Conservation (phyloP, 2,797 vertebrate genomes). For the Staurois parvus region DNA sequence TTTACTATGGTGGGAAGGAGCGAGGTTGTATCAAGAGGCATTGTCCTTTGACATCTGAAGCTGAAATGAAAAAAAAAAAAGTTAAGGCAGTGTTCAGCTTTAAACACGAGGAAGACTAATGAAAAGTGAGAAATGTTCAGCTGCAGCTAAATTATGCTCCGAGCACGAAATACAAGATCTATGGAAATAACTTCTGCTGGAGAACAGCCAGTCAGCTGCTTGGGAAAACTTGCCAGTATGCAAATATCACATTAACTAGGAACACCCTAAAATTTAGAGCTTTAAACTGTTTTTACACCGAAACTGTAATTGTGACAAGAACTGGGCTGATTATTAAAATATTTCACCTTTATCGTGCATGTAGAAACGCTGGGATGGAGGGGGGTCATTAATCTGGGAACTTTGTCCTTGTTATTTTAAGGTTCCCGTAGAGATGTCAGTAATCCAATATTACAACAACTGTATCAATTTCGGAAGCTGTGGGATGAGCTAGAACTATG, state of each 20-base stretch:
- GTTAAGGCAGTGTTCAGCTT: no score
- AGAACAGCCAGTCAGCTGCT: neutral
- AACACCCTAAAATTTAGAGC: conserved; percentile 15
- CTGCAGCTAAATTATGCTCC: neutral
- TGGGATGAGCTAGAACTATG: no score
- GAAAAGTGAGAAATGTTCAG: neutral
- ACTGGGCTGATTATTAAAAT: neutral
- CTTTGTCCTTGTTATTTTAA: no score
- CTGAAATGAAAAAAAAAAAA: no score
- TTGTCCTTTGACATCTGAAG: no score
- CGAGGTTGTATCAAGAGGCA: no score
- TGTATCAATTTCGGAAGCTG: no score
- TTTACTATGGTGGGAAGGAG: no score
- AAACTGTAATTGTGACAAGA: neutral
- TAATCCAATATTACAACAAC: no score
- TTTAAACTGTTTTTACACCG: conserved; percentile 12
- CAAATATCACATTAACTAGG: conserved; percentile 8
- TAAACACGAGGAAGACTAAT: no score
- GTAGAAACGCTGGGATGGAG: neutral
- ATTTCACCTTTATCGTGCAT: no score
- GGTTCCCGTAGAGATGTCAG: no score
- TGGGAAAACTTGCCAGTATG: conserved; percentile 21
- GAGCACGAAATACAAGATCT: neutral
- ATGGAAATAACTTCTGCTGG: neutral
- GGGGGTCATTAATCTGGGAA: neutral